Evolutionary conservation across 2,797 vertebrate species (phyloP).

Genomic region (Astyanax mexicanus): DNA sequence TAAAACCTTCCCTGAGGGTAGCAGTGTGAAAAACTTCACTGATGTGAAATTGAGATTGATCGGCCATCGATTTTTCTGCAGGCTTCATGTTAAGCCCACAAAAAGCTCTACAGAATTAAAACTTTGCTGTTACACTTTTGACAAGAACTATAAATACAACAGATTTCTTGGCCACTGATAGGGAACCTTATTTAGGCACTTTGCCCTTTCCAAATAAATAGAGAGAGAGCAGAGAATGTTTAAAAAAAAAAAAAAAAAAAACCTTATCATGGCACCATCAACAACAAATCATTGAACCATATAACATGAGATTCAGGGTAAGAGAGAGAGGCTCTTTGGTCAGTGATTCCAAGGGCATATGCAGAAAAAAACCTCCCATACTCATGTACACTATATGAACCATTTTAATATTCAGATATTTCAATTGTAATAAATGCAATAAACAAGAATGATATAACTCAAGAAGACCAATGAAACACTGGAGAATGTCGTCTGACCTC

Average conservation of each 20-base stretch:
- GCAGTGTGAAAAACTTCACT: conserved; percentile 52
- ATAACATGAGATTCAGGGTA: too few species aligned
- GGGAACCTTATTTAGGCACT: conserved; percentile 66
- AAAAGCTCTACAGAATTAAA: conserved; percentile 64
- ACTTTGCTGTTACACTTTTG: conserved; percentile 74
- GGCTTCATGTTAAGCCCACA: conserved; percentile 67
- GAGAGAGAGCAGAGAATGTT: conserved; percentile 27
- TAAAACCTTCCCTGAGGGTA: conserved; percentile 67
- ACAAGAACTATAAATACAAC: conserved; percentile 62
- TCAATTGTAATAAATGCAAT: too few species aligned
- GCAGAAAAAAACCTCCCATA: too few species aligned
- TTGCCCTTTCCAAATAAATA: conserved; percentile 71
- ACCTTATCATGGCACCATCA: too few species aligned
- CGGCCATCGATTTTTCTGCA: conserved; percentile 74
- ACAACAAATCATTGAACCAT: too few species aligned
- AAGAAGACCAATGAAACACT: too few species aligned
- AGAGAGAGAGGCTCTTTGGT: too few species aligned
- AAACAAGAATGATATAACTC: too few species aligned
- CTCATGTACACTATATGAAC: too few species aligned
- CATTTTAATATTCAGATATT: too few species aligned
- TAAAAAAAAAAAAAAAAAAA: background rate
- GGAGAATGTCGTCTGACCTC: too few species aligned
- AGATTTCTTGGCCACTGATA: conserved; percentile 62
- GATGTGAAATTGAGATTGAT: conserved; percentile 82
- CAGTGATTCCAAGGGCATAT: too few species aligned